Base-by-base conservation (phyloP, 2,797 vertebrate genomes). In the Hybognathus amarus region DNA sequence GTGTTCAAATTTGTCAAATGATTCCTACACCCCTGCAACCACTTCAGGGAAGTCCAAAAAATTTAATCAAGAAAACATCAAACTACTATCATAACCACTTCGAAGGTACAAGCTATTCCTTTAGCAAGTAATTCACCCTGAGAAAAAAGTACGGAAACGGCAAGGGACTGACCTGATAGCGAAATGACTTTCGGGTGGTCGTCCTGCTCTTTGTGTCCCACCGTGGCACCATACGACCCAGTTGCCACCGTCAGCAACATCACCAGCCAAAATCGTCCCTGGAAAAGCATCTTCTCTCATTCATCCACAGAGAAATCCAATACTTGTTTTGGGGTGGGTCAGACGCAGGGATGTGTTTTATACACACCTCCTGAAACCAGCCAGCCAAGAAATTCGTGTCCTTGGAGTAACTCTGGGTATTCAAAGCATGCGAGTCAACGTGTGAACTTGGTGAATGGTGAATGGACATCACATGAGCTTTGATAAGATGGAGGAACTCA, bases 351-450 rank as follows among this genome's bases (percentile, higher is more conserved):
- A 87, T 78, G 80, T 71, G 88, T 83, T 87, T 89, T 89, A 86
- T 87, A 89, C 87, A 82, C 88, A 85, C 86, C 85, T 82, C 84
- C 88, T 84, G 87, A 85, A 17, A 40, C 50, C 50, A 50, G 78
- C 61, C 77, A 82, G 89, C 89, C 90, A 92, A 90, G 89, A 89
- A 77, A 89, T 40, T n/a, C 80, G 47, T 79, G 92, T 90, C 94
- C 93, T 95, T 95, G 93, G 85, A 87, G 75, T 80, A 77, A 61
- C 45, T 15, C 47, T 47, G 85, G 70, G 75, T 75, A 66, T 85
- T 85, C 77, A 74, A 77, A 75, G 56, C 80, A 75, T 80, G 56
- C n/a, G 61, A 75, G 59, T 38, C 42, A 69, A 75, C 18, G 82
- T 87, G 86, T 67, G 59, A 80, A 83, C 36, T 78, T 83, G 20